Evolutionary conservation across 1,140 invertebrate species (phyloP).

Genomic region (Trichoplusia ni): DNA sequence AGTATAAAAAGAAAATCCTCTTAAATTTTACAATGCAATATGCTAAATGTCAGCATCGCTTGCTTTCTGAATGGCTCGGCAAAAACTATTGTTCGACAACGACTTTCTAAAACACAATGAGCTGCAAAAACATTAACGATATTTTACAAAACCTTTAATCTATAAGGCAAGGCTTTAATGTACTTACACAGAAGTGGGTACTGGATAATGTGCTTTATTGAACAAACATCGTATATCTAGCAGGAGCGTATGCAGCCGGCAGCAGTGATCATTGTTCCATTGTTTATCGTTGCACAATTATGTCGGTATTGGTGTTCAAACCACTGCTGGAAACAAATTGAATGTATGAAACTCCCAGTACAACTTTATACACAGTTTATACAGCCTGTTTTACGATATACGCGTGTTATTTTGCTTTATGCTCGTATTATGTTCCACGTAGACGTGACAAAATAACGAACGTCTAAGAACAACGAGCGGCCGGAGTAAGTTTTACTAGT

Average conservation of each 20-base stretch:
- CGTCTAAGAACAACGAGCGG: not conserved
- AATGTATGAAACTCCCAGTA: constrained; percentile 61
- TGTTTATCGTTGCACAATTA: constrained; percentile 58
- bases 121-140: no score
- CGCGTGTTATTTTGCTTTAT: constrained; percentile 70
- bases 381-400: constrained; percentile 59
- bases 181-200: constrained; percentile 10
- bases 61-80: no score
- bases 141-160: no score
- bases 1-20: no score
- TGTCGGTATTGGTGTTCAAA: constrained; percentile 38
- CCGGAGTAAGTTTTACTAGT: constrained; percentile 3
- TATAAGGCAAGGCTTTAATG: no score
- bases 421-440: constrained; percentile 31
- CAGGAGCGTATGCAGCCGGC: constrained; percentile 25
- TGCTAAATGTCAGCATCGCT: no score
- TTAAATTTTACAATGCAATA: no score
- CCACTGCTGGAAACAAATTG: constrained; percentile 60
- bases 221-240: constrained; percentile 26
- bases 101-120: no score
- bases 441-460: constrained; percentile 21
- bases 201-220: constrained; percentile 18
- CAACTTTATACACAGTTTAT: constrained; percentile 64
- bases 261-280: constrained; percentile 51
- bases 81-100: no score